These are phyloP conservation scores for Nemotelus nigrinus DNA, from an alignment of 2,888 invertebrate species.

Conservation along the genomic window DNA sequence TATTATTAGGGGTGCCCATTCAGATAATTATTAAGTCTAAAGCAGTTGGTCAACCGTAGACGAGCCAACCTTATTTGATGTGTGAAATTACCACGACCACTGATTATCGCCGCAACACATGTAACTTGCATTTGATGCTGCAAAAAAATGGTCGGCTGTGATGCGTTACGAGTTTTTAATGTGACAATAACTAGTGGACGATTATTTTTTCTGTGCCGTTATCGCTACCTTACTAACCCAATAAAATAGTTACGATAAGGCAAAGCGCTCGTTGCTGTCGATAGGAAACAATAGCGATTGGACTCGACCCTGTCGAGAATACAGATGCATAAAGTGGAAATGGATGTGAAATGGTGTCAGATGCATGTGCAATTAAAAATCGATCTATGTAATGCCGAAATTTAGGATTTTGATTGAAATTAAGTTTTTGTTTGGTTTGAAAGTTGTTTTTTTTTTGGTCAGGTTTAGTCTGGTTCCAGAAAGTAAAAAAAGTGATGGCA, in stretches of 20 bases:
- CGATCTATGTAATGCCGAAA: slow-evolving; percentile 27
- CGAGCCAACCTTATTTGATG: slow-evolving; percentile 29
- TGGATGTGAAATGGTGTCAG: slow-evolving; percentile 40
- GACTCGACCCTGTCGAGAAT: neutral
- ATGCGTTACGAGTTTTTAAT: slow-evolving; percentile 48
- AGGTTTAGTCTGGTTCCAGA: no score
- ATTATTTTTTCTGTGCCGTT: slow-evolving; percentile 25
- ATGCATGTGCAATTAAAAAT: slow-evolving; percentile 45
- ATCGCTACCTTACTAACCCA: slow-evolving; percentile 26
- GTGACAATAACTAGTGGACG: slow-evolving; percentile 43
- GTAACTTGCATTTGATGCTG: slow-evolving; percentile 20
- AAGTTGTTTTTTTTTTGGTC: no score
- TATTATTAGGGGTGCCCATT: slow-evolving; percentile 38
- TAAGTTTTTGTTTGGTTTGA: neutral
- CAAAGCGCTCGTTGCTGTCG: neutral
- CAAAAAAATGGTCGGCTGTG: neutral
- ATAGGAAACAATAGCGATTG: slow-evolving; percentile 3
- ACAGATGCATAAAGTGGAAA: no score
- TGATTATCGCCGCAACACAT: slow-evolving; percentile 25
- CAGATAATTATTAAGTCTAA: slow-evolving; percentile 35
- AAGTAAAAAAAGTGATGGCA: no score
- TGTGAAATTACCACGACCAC: slow-evolving; percentile 42
- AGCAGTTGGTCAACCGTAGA: slow-evolving; percentile 39
- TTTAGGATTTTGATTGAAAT: neutral
- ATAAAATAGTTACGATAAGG: slow-evolving; percentile 36